Percentiles rank a stretch among this genome's conserved stretches.
Conservation (phyloP, 2,797 vertebrate genomes). For the Thamnophis elegans region DNA sequence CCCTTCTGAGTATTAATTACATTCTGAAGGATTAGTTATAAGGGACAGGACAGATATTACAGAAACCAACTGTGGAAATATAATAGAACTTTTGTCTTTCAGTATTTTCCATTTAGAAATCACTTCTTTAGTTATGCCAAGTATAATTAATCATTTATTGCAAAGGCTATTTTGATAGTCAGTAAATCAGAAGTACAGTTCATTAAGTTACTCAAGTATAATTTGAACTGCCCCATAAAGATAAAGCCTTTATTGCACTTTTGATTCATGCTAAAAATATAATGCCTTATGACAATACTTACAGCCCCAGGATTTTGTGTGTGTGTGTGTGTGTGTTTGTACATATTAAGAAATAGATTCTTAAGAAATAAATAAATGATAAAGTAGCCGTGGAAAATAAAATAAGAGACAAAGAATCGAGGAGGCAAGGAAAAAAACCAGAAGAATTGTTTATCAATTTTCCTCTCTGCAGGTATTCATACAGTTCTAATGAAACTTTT, state of each 20-base stretch:
- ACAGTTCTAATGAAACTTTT: background rate
- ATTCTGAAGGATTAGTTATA: background rate
- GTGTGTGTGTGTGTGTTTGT: background rate
- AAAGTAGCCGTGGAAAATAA: background rate
- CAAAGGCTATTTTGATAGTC: background rate
- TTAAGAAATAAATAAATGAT: background rate
- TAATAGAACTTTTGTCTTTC: background rate
- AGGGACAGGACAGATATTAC: background rate
- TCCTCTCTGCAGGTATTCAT: background rate
- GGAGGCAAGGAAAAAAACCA: background rate
- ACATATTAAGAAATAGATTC: background rate
- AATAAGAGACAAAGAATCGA: background rate
- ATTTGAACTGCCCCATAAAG: background rate
- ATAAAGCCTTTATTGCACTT: background rate
- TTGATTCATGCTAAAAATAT: background rate
- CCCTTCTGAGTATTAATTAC: background rate
- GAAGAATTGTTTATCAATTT: background rate
- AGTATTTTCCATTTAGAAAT: background rate
- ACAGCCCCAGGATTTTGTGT: background rate
- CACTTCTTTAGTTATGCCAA: background rate
- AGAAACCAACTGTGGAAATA: background rate
- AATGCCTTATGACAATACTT: background rate
- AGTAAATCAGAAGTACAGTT: background rate
- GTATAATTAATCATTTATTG: background rate
- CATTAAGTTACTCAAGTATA: background rate